These are phyloP conservation scores for Alligator mississippiensis DNA, from an alignment of 2,113 vertebrate genomes.

Conservation along the genomic window DNA sequence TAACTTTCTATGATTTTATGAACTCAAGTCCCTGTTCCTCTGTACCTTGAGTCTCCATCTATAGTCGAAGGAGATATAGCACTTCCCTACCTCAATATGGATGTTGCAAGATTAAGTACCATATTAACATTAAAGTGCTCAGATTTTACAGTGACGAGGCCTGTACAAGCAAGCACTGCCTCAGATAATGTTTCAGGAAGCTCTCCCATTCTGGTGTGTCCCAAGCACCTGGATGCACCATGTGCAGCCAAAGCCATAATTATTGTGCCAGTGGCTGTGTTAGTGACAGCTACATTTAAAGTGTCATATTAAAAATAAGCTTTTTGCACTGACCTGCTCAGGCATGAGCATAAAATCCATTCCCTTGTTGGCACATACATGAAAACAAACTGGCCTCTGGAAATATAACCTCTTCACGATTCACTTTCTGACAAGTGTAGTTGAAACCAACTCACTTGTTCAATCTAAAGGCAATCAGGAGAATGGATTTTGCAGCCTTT, in stretches of 20 bases:
- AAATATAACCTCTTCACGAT: neutral
- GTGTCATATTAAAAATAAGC: neutral
- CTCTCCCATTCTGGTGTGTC: neutral
- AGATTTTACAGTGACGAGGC: neutral
- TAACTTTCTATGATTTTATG: no score
- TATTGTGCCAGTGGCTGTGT: neutral
- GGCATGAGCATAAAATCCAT: neutral
- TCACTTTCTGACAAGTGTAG: conserved; percentile 23
- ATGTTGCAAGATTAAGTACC: neutral
- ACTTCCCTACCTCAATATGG: neutral
- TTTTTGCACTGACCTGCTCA: neutral
- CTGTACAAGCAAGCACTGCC: neutral
- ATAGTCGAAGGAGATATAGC: neutral
- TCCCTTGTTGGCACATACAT: neutral
- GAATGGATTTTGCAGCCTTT: neutral
- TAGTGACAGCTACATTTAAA: neutral
- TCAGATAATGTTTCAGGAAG: neutral
- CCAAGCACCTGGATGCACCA: neutral
- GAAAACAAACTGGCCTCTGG: neutral
- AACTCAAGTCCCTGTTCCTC: neutral
- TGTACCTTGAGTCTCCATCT: neutral
- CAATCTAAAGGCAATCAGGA: neutral
- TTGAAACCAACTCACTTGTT: neutral
- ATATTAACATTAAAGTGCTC: neutral
- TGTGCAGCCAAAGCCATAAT: neutral